Conservation (phyloP, 2,888 invertebrate species). For the Drosophila limbata region DNA sequence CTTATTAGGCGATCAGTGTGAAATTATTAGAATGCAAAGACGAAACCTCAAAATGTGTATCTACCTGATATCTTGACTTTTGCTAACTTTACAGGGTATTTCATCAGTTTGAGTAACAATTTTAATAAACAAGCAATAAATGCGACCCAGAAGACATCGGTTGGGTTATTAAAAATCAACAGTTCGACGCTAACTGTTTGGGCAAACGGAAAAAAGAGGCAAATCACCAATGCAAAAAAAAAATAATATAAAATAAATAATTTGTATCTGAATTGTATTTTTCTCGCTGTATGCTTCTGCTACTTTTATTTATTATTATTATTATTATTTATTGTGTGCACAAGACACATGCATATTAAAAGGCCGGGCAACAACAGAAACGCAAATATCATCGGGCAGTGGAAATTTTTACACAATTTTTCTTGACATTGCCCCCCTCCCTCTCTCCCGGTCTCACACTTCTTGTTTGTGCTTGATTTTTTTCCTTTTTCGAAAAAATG, state of each 20-base stretch:
- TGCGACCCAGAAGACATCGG: slow-evolving; percentile 33
- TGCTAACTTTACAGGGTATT: slow-evolving; percentile 10
- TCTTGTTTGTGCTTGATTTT: background rate
- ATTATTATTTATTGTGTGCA: slow-evolving; percentile 23
- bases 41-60: background rate
- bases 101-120: slow-evolving; percentile 5
- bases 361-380: slow-evolving; percentile 27
- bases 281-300: slow-evolving; percentile 8
- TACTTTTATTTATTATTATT: slow-evolving; percentile 32
- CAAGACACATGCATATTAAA: slow-evolving; percentile 39
- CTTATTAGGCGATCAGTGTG: background rate
- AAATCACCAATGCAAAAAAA: slow-evolving; percentile 37
- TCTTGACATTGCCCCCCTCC: slow-evolving; percentile 1
- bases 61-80: background rate
- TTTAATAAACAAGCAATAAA: slow-evolving; percentile 18
- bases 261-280: slow-evolving; percentile 26
- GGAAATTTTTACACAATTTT: slow-evolving; percentile 54
- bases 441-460: background rate
- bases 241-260: slow-evolving; percentile 9
- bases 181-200: slow-evolving; percentile 62
- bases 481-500: background rate
- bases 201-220: slow-evolving; percentile 40
- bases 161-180: slow-evolving; percentile 59
- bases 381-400: slow-evolving; percentile 39
- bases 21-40: background rate